phyloP scores from a whole-genome alignment of 2,888 invertebrate genomes.

The Cosmopolites sordidus region DNA sequence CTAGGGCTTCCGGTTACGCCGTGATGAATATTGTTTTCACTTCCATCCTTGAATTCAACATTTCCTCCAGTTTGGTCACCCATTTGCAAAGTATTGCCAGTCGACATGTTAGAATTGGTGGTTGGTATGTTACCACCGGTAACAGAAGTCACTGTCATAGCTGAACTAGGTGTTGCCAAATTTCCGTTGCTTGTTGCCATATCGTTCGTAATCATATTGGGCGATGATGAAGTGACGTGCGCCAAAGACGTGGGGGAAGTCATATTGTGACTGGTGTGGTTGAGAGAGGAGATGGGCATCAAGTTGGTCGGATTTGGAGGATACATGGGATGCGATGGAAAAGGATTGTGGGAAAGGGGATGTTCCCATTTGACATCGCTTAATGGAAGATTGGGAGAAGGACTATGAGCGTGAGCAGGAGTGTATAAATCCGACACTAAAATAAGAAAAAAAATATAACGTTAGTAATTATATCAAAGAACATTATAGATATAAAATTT shows the following conservation, averaged over 20 bases:
- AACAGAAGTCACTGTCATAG: not conserved
- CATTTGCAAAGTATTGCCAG: conserved; percentile 8
- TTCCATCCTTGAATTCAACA: conserved; percentile 35
- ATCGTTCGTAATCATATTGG: conserved; percentile 44
- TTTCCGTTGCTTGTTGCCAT: conserved; percentile 23
- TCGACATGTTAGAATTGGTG: not conserved
- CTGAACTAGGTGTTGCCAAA: conserved; percentile 6
- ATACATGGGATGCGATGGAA: conserved; percentile 42
- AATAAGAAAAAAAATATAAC: conserved; percentile 25
- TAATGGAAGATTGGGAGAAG: conserved; percentile 46
- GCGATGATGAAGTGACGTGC: conserved; percentile 38
- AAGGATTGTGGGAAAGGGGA: conserved; percentile 40
- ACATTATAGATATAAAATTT: no score
- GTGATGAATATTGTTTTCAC: conserved; percentile 34
- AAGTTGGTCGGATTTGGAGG: conserved; percentile 42
- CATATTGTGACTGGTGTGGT: conserved; percentile 29
- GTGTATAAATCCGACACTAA: conserved; percentile 39
- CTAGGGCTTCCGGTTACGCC: conserved; percentile 24
- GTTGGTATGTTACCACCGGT: not conserved
- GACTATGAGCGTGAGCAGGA: conserved; percentile 37
- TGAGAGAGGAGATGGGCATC: conserved; percentile 50
- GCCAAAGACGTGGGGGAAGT: conserved; percentile 36
- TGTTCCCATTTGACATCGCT: conserved; percentile 38
- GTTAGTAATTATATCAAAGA: no score
- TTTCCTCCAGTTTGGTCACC: conserved; percentile 7